These are phyloP conservation scores for Bactericera cockerelli DNA, from an alignment of 1,140 invertebrate genomes.

Conservation along the genomic window DNA sequence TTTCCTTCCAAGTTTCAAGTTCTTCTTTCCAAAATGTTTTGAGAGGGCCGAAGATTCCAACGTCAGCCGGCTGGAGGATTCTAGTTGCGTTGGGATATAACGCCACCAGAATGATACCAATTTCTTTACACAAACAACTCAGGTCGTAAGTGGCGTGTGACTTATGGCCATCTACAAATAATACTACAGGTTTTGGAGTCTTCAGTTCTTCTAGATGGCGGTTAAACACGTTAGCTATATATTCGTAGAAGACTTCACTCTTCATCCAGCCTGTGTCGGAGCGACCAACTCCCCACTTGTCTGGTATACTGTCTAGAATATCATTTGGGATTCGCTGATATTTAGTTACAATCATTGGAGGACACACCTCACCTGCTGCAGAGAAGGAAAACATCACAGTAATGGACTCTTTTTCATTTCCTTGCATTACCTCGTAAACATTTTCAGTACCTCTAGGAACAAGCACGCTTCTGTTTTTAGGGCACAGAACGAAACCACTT, in stretches of 20 bases:
- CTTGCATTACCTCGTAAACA: constrained; percentile 19
- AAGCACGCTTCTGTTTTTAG: background rate
- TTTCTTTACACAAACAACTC: constrained; percentile 28
- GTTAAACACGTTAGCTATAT: constrained; percentile 26
- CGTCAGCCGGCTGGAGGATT: constrained; percentile 29
- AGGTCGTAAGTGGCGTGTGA: constrained; percentile 27
- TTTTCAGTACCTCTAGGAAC: constrained; percentile 21
- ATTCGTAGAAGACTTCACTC: constrained; percentile 24
- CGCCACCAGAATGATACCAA: constrained; percentile 28
- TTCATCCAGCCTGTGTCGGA: constrained; percentile 27
- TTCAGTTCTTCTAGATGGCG: constrained; percentile 23
- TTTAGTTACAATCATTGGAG: constrained; percentile 14
- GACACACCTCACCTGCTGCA: constrained; percentile 14
- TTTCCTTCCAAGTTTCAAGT: constrained; percentile 17
- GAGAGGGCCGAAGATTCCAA: constrained; percentile 25
- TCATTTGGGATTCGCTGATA: constrained; percentile 16
- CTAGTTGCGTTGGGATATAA: constrained; percentile 31
- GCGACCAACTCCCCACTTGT: constrained; percentile 20
- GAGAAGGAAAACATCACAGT: constrained; percentile 16
- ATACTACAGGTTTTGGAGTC: constrained; percentile 25
- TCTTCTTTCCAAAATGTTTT: constrained; percentile 27
- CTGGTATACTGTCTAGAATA: constrained; percentile 17
- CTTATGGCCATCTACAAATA: constrained; percentile 30
- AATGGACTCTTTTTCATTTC: constrained; percentile 16
- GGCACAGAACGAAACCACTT: constrained; percentile 20